Evolutionary conservation across 1,140 invertebrate genomes (phyloP).

Genomic region (Cylas formicarius): DNA sequence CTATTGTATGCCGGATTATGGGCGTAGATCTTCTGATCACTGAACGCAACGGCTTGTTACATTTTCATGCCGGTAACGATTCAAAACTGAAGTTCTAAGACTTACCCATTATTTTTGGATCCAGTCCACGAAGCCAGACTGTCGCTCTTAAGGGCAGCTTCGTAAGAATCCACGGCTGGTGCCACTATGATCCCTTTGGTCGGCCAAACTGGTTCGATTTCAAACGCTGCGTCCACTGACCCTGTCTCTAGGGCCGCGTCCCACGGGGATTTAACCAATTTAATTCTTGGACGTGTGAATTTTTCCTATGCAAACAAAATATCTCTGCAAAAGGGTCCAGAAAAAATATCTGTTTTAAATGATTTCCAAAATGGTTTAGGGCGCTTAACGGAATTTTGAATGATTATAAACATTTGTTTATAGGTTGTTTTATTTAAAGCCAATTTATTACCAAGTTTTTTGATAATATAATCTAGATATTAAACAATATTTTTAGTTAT

Average conservation of each 20-base stretch:
- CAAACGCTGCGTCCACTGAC: slow-evolving; percentile 60
- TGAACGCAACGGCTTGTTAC: slow-evolving; percentile 6
- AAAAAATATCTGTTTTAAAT: no score
- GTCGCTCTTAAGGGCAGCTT: slow-evolving; percentile 34
- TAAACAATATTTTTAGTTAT: no score
- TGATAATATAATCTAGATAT: no score
- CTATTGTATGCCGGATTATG: slow-evolving; percentile 41
- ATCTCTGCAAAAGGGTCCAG: no score
- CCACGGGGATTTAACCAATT: slow-evolving; percentile 63
- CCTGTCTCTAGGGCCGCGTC: slow-evolving; percentile 65
- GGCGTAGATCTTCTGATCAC: slow-evolving; percentile 30
- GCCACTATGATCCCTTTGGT: slow-evolving; percentile 35
- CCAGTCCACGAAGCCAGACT: slow-evolving; percentile 34
- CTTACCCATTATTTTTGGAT: slow-evolving; percentile 22
- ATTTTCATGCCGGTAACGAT: background rate
- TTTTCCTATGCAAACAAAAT: slow-evolving; percentile 44
- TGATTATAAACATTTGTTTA: no score
- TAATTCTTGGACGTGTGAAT: slow-evolving; percentile 51
- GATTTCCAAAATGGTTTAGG: no score
- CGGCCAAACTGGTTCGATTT: slow-evolving; percentile 41
- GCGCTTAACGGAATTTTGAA: no score
- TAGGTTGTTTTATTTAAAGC: no score
- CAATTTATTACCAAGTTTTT: no score
- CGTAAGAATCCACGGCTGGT: slow-evolving; percentile 39
- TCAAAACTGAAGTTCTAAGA: background rate